These are phyloP conservation scores for Eupithecia vulgata DNA, from an alignment of 2,888 invertebrate genomes.

Conservation along the genomic window DNA sequence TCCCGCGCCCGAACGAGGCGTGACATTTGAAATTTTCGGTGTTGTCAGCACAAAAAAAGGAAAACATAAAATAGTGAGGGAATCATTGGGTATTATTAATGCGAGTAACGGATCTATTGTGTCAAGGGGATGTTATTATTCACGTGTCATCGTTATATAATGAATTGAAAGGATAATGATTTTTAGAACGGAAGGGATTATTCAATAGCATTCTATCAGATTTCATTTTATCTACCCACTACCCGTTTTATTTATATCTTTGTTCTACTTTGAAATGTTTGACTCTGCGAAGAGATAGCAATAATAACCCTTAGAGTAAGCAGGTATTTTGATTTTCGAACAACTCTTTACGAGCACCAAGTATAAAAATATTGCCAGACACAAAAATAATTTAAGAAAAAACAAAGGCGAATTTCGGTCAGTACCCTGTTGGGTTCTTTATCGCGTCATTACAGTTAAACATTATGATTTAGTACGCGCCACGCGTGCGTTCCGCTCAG, in stretches of 20 bases:
- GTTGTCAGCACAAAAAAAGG: conserved; percentile 70
- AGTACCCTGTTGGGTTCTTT: conserved; percentile 50
- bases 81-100: conserved; percentile 77
- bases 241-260: not conserved
- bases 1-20: conserved; percentile 80
- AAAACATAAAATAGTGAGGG: conserved; percentile 64
- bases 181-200: conserved; percentile 32
- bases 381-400: conserved; percentile 14
- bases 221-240: not conserved
- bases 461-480: conserved; percentile 64
- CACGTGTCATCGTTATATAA: conserved; percentile 56
- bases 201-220: conserved; percentile 6
- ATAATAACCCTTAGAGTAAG: not conserved
- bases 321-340: not conserved
- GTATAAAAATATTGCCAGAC: not conserved
- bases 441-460: conserved; percentile 58
- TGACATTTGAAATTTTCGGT: conserved; percentile 79
- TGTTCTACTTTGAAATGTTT: not conserved
- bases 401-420: conserved; percentile 32
- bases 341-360: not conserved
- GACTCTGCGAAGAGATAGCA: not conserved
- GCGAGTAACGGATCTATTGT: conserved; percentile 79
- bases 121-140: conserved; percentile 64
- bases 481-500: conserved; percentile 67
- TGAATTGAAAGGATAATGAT: conserved; percentile 32